phyloP scores from a whole-genome alignment of 2,888 invertebrate genomes.

The Acanthosepion pharaonis region DNA sequence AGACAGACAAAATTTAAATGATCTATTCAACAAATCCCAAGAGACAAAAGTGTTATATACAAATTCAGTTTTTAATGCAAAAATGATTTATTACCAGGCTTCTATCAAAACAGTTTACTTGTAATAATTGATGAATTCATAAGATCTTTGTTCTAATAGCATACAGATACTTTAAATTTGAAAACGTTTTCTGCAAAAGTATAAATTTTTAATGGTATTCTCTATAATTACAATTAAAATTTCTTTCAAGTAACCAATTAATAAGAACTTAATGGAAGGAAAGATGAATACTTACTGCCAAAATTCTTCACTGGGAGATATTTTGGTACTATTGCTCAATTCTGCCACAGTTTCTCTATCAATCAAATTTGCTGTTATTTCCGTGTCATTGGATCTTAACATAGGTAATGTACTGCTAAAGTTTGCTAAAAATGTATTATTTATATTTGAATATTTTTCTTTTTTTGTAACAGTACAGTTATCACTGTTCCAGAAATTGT shows the following conservation, averaged over 20 bases:
- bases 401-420: background rate
- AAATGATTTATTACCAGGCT: background rate
- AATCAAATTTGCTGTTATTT: background rate
- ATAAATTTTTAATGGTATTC: background rate
- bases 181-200: background rate
- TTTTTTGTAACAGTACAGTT: constrained; percentile 54
- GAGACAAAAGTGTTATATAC: no score
- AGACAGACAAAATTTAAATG: no score
- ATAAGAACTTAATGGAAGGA: background rate
- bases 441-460: background rate
- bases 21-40: no score
- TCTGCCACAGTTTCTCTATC: background rate
- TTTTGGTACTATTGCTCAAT: background rate
- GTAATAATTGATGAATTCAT: background rate
- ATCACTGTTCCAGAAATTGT: constrained; percentile 73
- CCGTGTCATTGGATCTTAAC: background rate
- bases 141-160: background rate
- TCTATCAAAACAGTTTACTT: background rate
- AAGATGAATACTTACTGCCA: constrained; percentile 59
- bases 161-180: background rate
- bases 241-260: background rate
- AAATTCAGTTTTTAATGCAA: background rate
- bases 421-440: background rate
- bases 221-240: background rate
- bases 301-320: constrained; percentile 57